Evolutionary conservation across 2,113 vertebrate species (phyloP).

Genomic region (Terrapene triunguis): DNA sequence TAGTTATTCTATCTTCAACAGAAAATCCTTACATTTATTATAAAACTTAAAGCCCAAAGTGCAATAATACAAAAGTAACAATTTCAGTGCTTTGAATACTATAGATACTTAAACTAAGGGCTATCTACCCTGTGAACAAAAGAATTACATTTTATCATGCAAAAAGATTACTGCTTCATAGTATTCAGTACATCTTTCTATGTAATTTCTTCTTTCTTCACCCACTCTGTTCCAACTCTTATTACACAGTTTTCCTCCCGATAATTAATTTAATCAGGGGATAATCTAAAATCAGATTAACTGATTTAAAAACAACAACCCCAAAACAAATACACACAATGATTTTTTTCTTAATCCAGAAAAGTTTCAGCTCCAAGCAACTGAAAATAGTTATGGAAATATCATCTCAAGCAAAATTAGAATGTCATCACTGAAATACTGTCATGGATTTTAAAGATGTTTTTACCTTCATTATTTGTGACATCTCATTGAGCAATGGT

Average conservation of each 20-base stretch:
- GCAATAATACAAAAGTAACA: background rate
- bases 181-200: background rate
- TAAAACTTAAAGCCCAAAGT: background rate
- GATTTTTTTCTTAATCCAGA: background rate
- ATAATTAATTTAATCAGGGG: background rate
- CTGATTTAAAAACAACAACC: slow-evolving; percentile 32
- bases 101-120: background rate
- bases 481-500: slow-evolving; percentile 6
- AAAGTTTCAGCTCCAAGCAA: slow-evolving; percentile 10
- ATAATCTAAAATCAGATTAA: slow-evolving; percentile 65
- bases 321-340: background rate
- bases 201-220: background rate
- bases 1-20: background rate
- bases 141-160: background rate
- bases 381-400: slow-evolving; percentile 56
- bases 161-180: background rate
- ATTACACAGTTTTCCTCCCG: background rate
- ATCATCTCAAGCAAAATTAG: background rate
- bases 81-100: background rate
- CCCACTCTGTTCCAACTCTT: background rate
- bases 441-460: background rate
- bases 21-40: background rate
- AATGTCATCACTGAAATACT: background rate
- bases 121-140: background rate
- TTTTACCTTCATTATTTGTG: background rate